Percentiles rank a stretch among this genome's conserved stretches.
Evolutionary conservation across 2,888 invertebrate genomes (phyloP).

Genomic region (Rhingia campestris): DNA sequence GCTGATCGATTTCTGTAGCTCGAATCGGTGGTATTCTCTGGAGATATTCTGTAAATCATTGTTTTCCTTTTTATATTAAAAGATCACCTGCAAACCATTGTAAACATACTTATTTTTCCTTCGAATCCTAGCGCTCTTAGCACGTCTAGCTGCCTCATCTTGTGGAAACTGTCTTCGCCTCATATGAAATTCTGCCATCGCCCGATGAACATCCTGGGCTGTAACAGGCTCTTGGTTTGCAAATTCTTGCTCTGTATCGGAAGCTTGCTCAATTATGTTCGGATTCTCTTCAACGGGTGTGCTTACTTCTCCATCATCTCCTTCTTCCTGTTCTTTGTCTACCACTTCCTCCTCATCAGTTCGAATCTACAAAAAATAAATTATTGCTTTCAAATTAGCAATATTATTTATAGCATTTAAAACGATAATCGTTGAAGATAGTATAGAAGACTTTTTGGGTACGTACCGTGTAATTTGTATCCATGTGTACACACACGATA

Average conservation of each 20-base stretch:
- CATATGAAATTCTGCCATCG: conserved; percentile 82
- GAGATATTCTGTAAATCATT: conserved; percentile 78
- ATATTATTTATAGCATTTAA: too few relatives aligned
- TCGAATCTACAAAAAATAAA: not conserved
- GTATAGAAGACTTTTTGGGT: too few relatives aligned
- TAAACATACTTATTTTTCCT: conserved; percentile 79
- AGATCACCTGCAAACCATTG: not conserved
- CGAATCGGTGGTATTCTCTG: conserved; percentile 78
- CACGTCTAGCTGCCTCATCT: conserved; percentile 78
- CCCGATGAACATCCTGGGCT: conserved; percentile 81
- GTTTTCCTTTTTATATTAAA: conserved; percentile 1
- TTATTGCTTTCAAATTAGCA: not conserved
- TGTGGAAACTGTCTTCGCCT: conserved; percentile 80
- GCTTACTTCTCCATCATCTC: conserved; percentile 29
- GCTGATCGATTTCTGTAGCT: conserved; percentile 80
- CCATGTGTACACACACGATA: too few relatives aligned
- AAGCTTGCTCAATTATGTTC: conserved; percentile 77
- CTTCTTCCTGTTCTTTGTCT: not conserved
- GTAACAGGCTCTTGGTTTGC: conserved; percentile 80
- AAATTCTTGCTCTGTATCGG: conserved; percentile 79
- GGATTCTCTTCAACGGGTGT: conserved; percentile 45
- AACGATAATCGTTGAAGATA: too few relatives aligned
- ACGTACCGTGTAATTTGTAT: too few relatives aligned
- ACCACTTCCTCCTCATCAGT: not conserved
- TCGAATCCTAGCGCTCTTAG: conserved; percentile 80